Percentiles rank a stretch among this genome's conserved stretches.
Evolutionary conservation across 1,140 invertebrate species (phyloP).

Genomic region (Acromyrmex charruanus): DNA sequence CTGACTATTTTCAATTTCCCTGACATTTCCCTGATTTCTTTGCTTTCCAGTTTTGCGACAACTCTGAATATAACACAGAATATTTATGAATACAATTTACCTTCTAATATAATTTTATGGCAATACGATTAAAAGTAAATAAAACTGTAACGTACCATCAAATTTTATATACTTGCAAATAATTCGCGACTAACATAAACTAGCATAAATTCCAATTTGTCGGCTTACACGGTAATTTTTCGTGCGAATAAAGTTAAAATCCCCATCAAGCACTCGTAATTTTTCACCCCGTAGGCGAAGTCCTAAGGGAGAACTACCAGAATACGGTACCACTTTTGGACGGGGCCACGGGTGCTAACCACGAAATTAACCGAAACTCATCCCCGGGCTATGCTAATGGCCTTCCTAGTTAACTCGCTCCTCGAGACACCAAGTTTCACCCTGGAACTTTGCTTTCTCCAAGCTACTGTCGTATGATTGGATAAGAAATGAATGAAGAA

Average conservation of each 20-base stretch:
- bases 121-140: neutral
- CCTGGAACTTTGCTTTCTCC: slow-evolving; percentile 56
- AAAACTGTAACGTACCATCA: neutral
- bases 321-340: slow-evolving; percentile 56
- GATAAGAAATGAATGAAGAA: slow-evolving; percentile 50
- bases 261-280: slow-evolving; percentile 38
- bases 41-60: too few relatives aligned
- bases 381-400: slow-evolving; percentile 65
- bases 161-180: slow-evolving; percentile 5
- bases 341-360: slow-evolving; percentile 47
- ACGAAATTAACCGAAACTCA: slow-evolving; percentile 68
- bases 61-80: neutral
- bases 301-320: slow-evolving; percentile 29
- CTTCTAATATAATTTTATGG: neutral
- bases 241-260: slow-evolving; percentile 21
- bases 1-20: too few relatives aligned
- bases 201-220: neutral
- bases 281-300: slow-evolving; percentile 34
- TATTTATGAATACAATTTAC: neutral
- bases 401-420: slow-evolving; percentile 52
- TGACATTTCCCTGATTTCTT: too few relatives aligned
- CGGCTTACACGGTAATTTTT: neutral
- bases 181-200: neutral
- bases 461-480: slow-evolving; percentile 27
- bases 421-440: slow-evolving; percentile 53